A percentile compares a stretch with the other conserved stretches of the same genome.
Conservation (phyloP, 2,797 vertebrate species). For the Urocyon cinereoargenteus region DNA sequence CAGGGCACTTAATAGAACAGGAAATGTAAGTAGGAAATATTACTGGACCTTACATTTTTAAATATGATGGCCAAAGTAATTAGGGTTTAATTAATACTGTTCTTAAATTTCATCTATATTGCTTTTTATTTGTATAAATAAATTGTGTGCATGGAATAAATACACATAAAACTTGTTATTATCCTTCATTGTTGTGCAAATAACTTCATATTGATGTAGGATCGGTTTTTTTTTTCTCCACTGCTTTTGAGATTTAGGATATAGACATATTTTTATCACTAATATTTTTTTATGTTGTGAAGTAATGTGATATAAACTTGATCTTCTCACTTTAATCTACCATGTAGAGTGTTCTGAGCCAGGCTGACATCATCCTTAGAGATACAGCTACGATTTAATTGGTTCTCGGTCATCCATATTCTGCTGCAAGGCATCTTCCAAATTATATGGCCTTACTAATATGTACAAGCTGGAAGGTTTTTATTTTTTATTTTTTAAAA, state of each 20-base stretch:
- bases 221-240: neutral
- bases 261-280: neutral
- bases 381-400: neutral
- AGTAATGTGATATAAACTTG: constrained; percentile 56
- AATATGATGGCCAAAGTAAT: neutral
- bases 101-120: constrained; percentile 11
- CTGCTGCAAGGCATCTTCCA: neutral
- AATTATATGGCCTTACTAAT: neutral
- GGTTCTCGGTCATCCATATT: neutral
- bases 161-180: neutral
- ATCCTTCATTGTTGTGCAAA: neutral
- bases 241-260: neutral
- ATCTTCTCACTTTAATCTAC: neutral
- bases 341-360: neutral
- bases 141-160: neutral
- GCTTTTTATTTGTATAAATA: constrained; percentile 19
- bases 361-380: neutral
- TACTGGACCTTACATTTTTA: neutral
- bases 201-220: neutral
- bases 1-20: neutral
- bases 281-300: constrained; percentile 48
- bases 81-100: neutral
- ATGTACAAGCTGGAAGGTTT: neutral
- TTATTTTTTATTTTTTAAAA: neutral
- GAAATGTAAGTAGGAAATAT: constrained; percentile 20